Evolutionary conservation across 2,797 vertebrate genomes (phyloP), one percentile per base, ranked within the genome.

Genomic region (Sternotherus odoratus): DNA sequence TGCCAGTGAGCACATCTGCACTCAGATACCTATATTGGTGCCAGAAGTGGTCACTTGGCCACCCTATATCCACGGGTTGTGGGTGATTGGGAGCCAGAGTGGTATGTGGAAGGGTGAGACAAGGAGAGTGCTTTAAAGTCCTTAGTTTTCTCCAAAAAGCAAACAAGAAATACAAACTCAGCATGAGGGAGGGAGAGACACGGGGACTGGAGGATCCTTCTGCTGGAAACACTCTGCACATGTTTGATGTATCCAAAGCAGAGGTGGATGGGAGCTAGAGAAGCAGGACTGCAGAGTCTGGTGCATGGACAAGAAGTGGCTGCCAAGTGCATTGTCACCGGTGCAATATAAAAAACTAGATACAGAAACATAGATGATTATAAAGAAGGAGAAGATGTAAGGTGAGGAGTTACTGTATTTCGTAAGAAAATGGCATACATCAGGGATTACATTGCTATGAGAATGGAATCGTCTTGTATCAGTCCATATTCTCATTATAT

Each of bases 401-500:
- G 16, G 49, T 50, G 49, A 50, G 15, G 15, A 50, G 49, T 50
- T 50, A 50, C 15, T 5, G 53, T 10, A 13, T 87, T 88, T 79
- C n/a, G 87, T 2, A 72, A 23, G 33, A 94, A 90, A 94, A 19
- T 83, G 26, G 79, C 82, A 95, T 74, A 33, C 15, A 86, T 50
- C 43, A 81, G 39, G 21, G 26, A 51, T 48, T 85, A 21, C 51
- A 36, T 50, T 77, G 23, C 51, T 51, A 10, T 56, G 12, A 88
- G 12, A 94, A 88, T 30, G 5, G 46, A 80, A 88, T 50, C 72
- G 4, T 39, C 56, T 81, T 74, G 46, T 86, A 33, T 57, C 50
- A 80, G 86, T 93, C 82, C 60, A 77, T 50, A 82, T 77, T 82
- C 43, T 92, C 75, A 50, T 43, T 81, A 36, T 46, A 79, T 66